Percentiles rank a stretch among this genome's conserved stretches.
phyloP scores from a whole-genome alignment of 2,888 invertebrate species.

The Drosophila pseudotalamancana region DNA sequence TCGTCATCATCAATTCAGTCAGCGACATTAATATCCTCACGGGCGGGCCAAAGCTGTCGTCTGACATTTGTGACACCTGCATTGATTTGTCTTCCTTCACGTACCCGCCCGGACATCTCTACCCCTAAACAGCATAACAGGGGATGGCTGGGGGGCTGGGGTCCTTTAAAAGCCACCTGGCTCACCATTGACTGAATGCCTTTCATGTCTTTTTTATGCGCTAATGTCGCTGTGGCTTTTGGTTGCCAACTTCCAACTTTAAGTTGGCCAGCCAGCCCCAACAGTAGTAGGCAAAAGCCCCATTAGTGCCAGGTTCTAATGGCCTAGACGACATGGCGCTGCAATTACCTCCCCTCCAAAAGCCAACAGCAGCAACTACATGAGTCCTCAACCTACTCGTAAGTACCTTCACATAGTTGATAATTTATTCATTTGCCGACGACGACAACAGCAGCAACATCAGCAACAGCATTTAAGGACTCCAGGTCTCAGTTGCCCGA shows the following conservation, averaged over 20 bases:
- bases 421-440: slow-evolving; percentile 75
- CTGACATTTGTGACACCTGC: slow-evolving; percentile 80
- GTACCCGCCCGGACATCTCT: slow-evolving; percentile 9
- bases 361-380: slow-evolving; percentile 32
- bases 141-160: not conserved
- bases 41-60: slow-evolving; percentile 68
- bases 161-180: slow-evolving; percentile 60
- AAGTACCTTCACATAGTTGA: slow-evolving; percentile 70
- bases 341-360: slow-evolving; percentile 60
- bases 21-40: slow-evolving; percentile 76
- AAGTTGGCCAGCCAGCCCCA: slow-evolving; percentile 19
- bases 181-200: slow-evolving; percentile 67
- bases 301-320: slow-evolving; percentile 68
- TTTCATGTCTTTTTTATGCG: slow-evolving; percentile 78
- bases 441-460: slow-evolving; percentile 21
- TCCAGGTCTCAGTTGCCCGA: slow-evolving; percentile 53
- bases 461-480: slow-evolving; percentile 56
- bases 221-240: slow-evolving; percentile 65
- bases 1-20: slow-evolving; percentile 78
- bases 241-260: slow-evolving; percentile 43
- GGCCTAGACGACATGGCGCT: slow-evolving; percentile 73
- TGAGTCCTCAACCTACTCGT: slow-evolving; percentile 35
- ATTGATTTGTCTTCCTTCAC: slow-evolving; percentile 75
- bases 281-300: slow-evolving; percentile 27
- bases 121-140: too few species aligned